Base-by-base conservation (phyloP, 2,113 vertebrate genomes). In the Sander vitreus region DNA sequence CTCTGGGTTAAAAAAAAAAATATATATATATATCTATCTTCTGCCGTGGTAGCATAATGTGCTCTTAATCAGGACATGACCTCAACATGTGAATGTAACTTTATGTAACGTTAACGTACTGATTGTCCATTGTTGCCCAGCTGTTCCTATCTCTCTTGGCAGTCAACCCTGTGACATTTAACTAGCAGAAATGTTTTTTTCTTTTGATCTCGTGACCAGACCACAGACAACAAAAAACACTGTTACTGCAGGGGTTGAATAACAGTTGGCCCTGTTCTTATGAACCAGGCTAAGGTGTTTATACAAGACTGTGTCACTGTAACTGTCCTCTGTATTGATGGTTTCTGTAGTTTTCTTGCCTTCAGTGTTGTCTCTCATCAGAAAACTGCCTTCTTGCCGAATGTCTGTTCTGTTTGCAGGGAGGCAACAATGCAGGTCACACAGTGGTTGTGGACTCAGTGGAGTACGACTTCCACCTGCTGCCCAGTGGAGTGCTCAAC, bases 351-450 rank as follows among this genome's bases (percentile, higher is more conserved):
- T 65, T 14, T 33, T 6, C 33, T 33, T 33, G 36, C 16, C 45
- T 3, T 15, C 16, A 11, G 5, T n/a, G 18, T 5, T 45, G 12
- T 72, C 5, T 64, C 5, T 48, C 48, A 58, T 23, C 43, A 51
- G 53, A 27, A 57, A 74, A 45, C 39, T 65, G 15, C 15, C 21
- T 9, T 21, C 19, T 0, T 58, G 54, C 33, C 75, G 11, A 60
- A 16, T 76, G 15, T 82, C 25, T 48, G n/a, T 80, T 0, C 27
- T 66, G 43, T 91, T 55, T 77, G n/a, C 93, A 96, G 95, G 96
- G 96, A 19, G 96, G 96, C n/a, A 96, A 96, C 81, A 96, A 96
- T 21, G 96, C 96, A 0, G 96, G 95, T 33, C 96, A 96, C 85
- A 96, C 95, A 0, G 95, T 96, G 81, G 96, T 96, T 3, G 96